Percentiles rank a stretch among this genome's conserved stretches.
These are phyloP conservation scores for Drosophila pegasa DNA, from an alignment of 2,888 invertebrate genomes.

Conservation along the genomic window DNA sequence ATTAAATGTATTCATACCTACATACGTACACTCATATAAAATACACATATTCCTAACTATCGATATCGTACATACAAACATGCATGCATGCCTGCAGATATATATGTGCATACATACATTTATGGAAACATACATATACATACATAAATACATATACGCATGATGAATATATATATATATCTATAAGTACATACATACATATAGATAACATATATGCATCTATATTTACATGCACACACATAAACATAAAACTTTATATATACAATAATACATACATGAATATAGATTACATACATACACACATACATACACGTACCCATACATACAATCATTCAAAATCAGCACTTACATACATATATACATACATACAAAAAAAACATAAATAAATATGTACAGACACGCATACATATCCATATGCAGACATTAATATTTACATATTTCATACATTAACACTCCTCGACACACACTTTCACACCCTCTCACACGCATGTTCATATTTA, in stretches of 20 bases:
- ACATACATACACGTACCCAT: neutral
- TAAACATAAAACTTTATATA: too few species aligned
- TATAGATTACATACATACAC: too few species aligned
- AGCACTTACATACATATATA: neutral
- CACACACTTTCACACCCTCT: neutral
- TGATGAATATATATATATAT: neutral
- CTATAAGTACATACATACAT: neutral
- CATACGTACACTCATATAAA: neutral
- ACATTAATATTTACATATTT: neutral
- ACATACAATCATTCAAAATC: too few species aligned
- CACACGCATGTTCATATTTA: neutral
- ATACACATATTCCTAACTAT: too few species aligned
- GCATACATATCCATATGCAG: too few species aligned
- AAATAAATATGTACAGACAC: neutral
- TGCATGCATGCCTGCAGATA: neutral
- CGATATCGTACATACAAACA: neutral
- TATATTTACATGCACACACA: too few species aligned
- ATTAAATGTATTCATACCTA: too few species aligned
- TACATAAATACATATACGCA: neutral
- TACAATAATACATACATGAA: neutral
- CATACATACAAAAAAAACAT: neutral
- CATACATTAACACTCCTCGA: neutral
- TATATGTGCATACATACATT: neutral
- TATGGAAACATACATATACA: neutral
- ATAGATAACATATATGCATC: too few species aligned